Evolutionary conservation across 2,888 invertebrate species (phyloP), one percentile per base, ranked within the genome.

Genomic region (Silvanus unidentatus): DNA sequence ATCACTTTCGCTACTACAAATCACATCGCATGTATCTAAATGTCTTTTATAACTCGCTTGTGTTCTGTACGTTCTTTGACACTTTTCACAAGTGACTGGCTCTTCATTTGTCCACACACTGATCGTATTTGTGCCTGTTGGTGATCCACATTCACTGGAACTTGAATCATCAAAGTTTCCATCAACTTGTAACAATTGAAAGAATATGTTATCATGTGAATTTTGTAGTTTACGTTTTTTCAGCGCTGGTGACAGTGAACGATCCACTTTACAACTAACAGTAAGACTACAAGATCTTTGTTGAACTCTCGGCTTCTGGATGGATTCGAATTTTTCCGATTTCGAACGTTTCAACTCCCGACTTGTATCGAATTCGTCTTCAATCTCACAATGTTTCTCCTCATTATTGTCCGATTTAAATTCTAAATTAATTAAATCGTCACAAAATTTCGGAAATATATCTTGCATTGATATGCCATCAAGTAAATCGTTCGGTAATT

Each of bases 401-500:
- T 60, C 61, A 29, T 60, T 62, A 48, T 63, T 60, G 16, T 67
- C 53, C 5, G 60, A 54, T 55, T 67, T 68, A 44, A 81, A 73
- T 62, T 86, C 85, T 66, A 80, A 76, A 9, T 73, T 74, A 44
- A 79, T 70, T 43, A 84, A 70, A 64, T 85, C 84, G 63, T 85
- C 85, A 77, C 80, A 79, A 45, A 79, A 68, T 63, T 82, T 82
- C 11, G 84, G 84, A 58, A 88, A 87, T 57, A 89, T 88, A 62
- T 90, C 89, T 70, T 89, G 84, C 81, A 89, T 86, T 1, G 88
- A 88, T 62, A 89, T 88, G 8, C 88, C 88, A 65, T 90, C 88
- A 16, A 89, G 71, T 42, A 89, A 73, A 64, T 89, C 89, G 59
- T 88, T 87, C 16, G 88, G 88, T 16, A 90, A 71, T 64, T 90